Base-by-base conservation (phyloP, 2,888 invertebrate genomes). In the Brachylomia viminalis region DNA sequence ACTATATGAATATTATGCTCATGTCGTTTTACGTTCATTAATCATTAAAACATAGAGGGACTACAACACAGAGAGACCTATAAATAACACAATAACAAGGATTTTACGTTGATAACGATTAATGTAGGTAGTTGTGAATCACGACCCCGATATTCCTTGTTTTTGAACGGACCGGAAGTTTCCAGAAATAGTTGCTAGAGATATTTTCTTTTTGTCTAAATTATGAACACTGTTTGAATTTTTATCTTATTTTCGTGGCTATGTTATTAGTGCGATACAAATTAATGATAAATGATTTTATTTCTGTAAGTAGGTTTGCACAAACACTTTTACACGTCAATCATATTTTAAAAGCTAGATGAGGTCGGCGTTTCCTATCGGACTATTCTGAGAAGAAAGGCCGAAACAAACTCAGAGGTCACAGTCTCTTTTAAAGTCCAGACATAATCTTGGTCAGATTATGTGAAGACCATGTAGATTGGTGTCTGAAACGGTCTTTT, bases 21-120 rank as follows among this genome's bases (percentile, higher is more conserved):
- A 49, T 70, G 49, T 64, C 68, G 70, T 76, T 66, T 74, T 80
- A 72, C n/a, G 65, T 76, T 61, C 38, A 80, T 83, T 52, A 59
- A 61, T 69, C 52, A 47, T 66, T 72, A 54, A 62, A 77, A 77
- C 30, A 77, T 64, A 68, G 67, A 67, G 59, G n/a, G 17, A n/a
- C n/a, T n/a, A n/a, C n/a, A 77, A 77, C 30, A 77, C 61, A 68
- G 67, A 67, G 59, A 20, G 17, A n/a, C n/a, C 33, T 80, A 83
- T 77, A 69, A 65, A 83, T 83, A 83, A 30, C 52, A 54, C 62
- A 77, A 77, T 49, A 70, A 72, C 81, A 72, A 83, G 70, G 67
- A 73, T 80, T 77, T 69, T 77, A 42, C 61, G 54, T 45, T 74
- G 73, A 83, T 80, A 80, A 77, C 54, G 70, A 47, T 70, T 56